Base-by-base conservation (phyloP, 2,113 vertebrate genomes). In the Eublepharis macularius region DNA sequence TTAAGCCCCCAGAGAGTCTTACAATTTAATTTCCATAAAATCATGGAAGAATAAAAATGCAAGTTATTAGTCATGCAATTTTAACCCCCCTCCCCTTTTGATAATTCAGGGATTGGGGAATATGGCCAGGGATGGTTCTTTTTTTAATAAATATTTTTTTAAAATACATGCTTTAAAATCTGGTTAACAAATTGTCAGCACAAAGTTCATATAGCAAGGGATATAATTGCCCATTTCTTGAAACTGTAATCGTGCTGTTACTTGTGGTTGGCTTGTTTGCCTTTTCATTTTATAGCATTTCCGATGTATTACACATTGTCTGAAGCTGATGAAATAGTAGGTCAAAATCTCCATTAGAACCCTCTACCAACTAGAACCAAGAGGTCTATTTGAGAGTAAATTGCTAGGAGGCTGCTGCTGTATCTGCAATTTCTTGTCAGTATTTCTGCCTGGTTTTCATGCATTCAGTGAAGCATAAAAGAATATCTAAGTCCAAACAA, bases 21-120 rank as follows among this genome's bases (percentile, higher is more conserved):
- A 82, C 86, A 88, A 88, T 76, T 72, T 65, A 47, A 86, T 77
- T 89, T 88, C 87, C 79, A 45, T 68, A 88, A 76, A 77, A 84
- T 34, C 73, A 89, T n/a, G 51, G 78, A 82, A 88, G 87, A 89
- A 86, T 76, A 66, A 84, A 85, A 87, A 84, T 26, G 0, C 29
- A 41, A 29, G 3, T 41, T 1, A 80, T 6, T 32, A 70, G 63
- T 49, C 76, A 21, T 74, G 41, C 84, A 83, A 76, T 43, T 69
- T 86, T 49, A 57, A n/a, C n/a, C 76, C 39, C 36, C 13, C 24
- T 5, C 68, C 34, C 49, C 72, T 1, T 77, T 57, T 51, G 4
- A 76, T 68, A 77, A 66, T 16, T 51, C 19, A 17, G 3, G 17
- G 41, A 24, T 10, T 41, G 39, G 16, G 43, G 13, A 5, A 49